These are phyloP conservation scores for Helogale parvula DNA, from an alignment of 2,113 vertebrate genomes.

Conservation along the genomic window DNA sequence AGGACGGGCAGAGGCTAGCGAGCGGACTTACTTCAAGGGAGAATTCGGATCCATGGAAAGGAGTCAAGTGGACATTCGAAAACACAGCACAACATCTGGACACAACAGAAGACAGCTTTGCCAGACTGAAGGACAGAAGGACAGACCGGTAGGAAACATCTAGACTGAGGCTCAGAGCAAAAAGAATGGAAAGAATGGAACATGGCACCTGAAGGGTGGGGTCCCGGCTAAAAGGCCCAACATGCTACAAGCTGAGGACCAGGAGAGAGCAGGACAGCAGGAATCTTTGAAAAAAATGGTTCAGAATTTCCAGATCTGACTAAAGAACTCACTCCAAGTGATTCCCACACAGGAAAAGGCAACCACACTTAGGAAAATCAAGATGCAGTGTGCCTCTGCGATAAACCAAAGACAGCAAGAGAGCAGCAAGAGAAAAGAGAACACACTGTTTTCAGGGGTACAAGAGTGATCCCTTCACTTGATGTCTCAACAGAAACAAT, in stretches of 20 bases:
- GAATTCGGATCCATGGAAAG: too few species aligned
- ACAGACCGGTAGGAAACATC: too few species aligned
- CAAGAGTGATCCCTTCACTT: too few species aligned
- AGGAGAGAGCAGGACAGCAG: background rate
- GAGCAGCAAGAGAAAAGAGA: too few species aligned
- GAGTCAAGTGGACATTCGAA: background rate
- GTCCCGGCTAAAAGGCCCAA: background rate
- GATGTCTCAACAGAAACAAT: background rate
- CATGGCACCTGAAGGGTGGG: background rate
- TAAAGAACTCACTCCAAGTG: background rate
- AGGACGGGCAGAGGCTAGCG: background rate
- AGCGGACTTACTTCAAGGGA: background rate
- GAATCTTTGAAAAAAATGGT: background rate
- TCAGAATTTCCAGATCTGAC: background rate
- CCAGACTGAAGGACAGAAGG: background rate
- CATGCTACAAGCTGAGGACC: rapidly evolving
- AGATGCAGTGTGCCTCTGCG: rapidly evolving
- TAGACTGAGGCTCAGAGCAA: background rate
- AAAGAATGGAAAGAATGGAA: background rate
- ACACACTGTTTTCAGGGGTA: too few species aligned
- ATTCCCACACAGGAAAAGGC: background rate
- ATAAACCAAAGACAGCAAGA: background rate
- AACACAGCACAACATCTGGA: too few species aligned
- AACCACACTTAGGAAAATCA: background rate
- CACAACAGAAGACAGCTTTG: background rate